These are phyloP conservation scores for Lepidocyrtinus sp. DNA, from an alignment of 2,888 invertebrate species.

Conservation along the genomic window DNA sequence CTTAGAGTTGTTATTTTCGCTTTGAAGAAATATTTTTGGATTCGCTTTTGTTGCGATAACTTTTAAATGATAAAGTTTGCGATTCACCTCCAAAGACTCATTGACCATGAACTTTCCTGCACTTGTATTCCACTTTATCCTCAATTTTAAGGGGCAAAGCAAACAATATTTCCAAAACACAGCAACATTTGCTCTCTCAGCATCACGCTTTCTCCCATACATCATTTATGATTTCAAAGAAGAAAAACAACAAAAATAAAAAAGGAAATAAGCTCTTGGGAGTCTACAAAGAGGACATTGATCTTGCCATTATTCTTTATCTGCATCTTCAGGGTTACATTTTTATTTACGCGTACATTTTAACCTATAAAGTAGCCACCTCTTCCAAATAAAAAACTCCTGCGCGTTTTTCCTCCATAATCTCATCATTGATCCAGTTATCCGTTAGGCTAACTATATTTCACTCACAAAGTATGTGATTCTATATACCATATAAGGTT, in stretches of 20 bases:
- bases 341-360: constrained; percentile 2
- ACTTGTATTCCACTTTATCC: neutral
- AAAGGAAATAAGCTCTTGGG: neutral
- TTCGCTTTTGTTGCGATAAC: too few relatives aligned
- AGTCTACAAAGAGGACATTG: constrained; percentile 14
- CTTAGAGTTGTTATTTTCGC: too few relatives aligned
- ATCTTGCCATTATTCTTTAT: constrained; percentile 7
- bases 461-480: too few relatives aligned
- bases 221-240: constrained; percentile 8
- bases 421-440: constrained; percentile 1
- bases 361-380: constrained; percentile 10
- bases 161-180: too few relatives aligned
- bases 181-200: too few relatives aligned
- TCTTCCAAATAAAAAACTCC: too few relatives aligned
- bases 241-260: constrained; percentile 7
- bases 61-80: constrained; percentile 3
- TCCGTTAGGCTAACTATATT: too few relatives aligned
- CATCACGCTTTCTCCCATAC: neutral
- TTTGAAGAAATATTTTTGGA: too few relatives aligned
- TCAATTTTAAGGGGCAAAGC: too few relatives aligned
- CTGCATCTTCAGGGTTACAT: neutral
- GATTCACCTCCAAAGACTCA: constrained; percentile 1
- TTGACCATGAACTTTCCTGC: constrained; percentile 17
- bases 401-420: neutral
- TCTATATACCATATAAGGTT: too few relatives aligned